Evolutionary conservation across 2,888 invertebrate genomes (phyloP).

Genomic region (Trypoxylon attenuatum): DNA sequence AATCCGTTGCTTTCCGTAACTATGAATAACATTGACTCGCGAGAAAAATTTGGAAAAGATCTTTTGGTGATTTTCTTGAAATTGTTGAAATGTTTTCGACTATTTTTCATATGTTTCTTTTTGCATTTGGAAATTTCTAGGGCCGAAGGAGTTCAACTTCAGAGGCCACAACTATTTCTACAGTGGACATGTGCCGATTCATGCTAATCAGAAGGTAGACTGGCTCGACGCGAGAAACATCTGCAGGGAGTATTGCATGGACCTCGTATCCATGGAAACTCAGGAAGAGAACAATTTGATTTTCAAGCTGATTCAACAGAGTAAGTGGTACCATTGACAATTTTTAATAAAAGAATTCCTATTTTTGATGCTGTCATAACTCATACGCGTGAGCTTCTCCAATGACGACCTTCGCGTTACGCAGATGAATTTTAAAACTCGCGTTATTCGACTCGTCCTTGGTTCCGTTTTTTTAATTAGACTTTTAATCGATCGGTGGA

Average conservation of each 20-base stretch:
- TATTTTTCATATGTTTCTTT: too few species aligned
- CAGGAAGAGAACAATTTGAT: conserved; percentile 93
- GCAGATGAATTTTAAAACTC: conserved; percentile 4
- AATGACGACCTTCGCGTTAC: background rate
- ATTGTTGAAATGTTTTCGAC: too few species aligned
- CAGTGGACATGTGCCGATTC: conserved; percentile 86
- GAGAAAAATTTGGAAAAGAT: too few species aligned
- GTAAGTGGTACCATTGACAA: conserved; percentile 75
- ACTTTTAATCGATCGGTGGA: background rate
- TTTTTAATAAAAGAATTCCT: background rate
- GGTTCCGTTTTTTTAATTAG: background rate
- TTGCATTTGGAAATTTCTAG: conserved; percentile 73
- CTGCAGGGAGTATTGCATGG: conserved; percentile 96
- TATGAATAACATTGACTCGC: too few species aligned
- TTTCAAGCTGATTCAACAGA: conserved; percentile 90
- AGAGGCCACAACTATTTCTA: conserved; percentile 92
- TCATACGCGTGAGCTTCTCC: too few species aligned
- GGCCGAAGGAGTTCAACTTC: conserved; percentile 93
- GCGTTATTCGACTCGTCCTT: background rate
- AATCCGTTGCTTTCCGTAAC: too few species aligned
- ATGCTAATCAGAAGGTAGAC: conserved; percentile 88
- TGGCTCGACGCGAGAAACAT: conserved; percentile 94
- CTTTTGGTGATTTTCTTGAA: too few species aligned
- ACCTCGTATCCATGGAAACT: conserved; percentile 90
- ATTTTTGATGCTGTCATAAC: background rate